Evolutionary conservation across 2,113 vertebrate genomes (phyloP).

Genomic region (Perca schrenkii): DNA sequence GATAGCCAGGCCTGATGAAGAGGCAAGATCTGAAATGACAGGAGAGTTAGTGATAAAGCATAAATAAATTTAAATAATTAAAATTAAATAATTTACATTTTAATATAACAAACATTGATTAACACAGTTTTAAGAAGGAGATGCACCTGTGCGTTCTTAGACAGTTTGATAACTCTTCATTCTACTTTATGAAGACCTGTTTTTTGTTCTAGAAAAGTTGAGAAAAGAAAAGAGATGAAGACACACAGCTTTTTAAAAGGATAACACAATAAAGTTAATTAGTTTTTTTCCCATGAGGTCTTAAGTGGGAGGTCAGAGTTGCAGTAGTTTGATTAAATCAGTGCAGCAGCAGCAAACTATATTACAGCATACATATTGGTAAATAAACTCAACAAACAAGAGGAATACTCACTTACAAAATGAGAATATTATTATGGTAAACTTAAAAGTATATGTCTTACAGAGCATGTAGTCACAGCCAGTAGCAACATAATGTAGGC

Average conservation of each 20-base stretch:
- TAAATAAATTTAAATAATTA: no score
- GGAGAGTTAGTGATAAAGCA: no score
- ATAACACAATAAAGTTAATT: conserved; percentile 35
- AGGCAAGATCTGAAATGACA: no score
- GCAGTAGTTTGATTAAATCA: conserved; percentile 45
- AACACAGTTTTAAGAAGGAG: neutral
- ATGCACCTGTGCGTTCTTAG: neutral
- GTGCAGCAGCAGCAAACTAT: conserved; percentile 15
- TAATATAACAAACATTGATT: neutral
- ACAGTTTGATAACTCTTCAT: neutral
- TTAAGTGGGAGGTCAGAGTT: conserved; percentile 23
- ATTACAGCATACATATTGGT: conserved; percentile 2
- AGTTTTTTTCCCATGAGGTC: conserved; percentile 30
- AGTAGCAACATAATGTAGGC: conserved; percentile 31
- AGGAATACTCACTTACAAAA: neutral
- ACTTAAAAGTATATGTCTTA: conserved; percentile 20
- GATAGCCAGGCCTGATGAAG: no score
- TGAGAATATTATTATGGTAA: conserved; percentile 1
- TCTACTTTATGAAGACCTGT: neutral
- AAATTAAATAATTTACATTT: neutral
- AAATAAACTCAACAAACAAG: conserved; percentile 17
- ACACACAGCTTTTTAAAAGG: conserved; percentile 37
- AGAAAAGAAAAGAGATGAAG: neutral
- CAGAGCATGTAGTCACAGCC: conserved; percentile 17
- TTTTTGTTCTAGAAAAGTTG: neutral